Percentiles rank a stretch among this genome's conserved stretches.
These are phyloP conservation scores for Lochmaea crataegi DNA, from an alignment of 2,888 invertebrate genomes.

Conservation along the genomic window DNA sequence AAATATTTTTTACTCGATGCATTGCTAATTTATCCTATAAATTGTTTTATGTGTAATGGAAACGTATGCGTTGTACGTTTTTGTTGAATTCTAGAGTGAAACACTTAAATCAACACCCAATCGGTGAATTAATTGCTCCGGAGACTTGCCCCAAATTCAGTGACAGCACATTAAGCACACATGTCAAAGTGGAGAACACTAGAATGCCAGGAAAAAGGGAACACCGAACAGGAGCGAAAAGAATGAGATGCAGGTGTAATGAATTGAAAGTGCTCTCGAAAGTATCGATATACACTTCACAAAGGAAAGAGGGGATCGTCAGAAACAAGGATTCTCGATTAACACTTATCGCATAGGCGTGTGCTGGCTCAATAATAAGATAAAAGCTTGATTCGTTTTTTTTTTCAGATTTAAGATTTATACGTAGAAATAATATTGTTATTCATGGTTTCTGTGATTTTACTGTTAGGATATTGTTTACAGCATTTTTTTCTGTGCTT, in stretches of 20 bases:
- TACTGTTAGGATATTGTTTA: too few relatives aligned
- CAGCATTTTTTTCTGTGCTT: too few relatives aligned
- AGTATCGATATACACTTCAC: conserved; percentile 56
- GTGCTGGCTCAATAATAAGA: background rate
- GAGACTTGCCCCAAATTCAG: conserved; percentile 15
- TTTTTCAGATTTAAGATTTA: background rate
- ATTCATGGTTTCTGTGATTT: too few relatives aligned
- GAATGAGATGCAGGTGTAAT: conserved; percentile 52
- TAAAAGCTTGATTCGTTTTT: background rate
- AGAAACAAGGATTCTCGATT: conserved; percentile 64
- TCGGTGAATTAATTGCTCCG: conserved; percentile 16
- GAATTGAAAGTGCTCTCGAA: conserved; percentile 58
- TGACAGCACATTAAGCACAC: conserved; percentile 30
- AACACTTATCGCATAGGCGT: conserved; percentile 49
- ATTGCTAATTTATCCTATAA: too few relatives aligned
- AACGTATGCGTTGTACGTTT: background rate
- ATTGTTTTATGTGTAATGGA: background rate
- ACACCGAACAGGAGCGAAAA: conserved; percentile 19
- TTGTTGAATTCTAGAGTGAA: background rate
- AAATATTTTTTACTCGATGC: too few relatives aligned
- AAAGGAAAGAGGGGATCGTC: conserved; percentile 57
- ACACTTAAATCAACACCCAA: conserved; percentile 1
- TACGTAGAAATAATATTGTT: background rate
- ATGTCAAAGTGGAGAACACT: conserved; percentile 27
- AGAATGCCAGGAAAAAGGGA: conserved; percentile 27